Evolutionary conservation across 53 echinoderm and acorn worm genomes (phyloP).

Genomic region (Echinarachnius parma): DNA sequence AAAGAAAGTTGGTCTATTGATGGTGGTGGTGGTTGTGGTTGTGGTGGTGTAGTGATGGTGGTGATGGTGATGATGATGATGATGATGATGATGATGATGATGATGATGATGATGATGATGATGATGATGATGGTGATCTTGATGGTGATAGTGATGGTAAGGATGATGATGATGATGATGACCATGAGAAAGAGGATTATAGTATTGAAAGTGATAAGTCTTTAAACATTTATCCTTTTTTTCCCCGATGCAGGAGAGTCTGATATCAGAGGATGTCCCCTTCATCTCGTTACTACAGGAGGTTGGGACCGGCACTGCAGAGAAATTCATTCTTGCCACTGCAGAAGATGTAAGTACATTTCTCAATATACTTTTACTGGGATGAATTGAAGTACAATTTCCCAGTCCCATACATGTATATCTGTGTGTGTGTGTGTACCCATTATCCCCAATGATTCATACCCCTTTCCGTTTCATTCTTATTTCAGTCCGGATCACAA

Average conservation of each 20-base stretch:
- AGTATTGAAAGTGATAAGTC: too few species aligned
- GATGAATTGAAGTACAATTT: too few species aligned
- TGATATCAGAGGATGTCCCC: slow-evolving; percentile 66
- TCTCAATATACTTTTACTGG: too few species aligned
- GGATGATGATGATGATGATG: not conserved
- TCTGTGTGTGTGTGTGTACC: too few species aligned
- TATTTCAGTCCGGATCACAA: slow-evolving; percentile 14
- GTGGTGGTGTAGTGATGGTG: not conserved
- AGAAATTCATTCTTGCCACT: slow-evolving; percentile 2
- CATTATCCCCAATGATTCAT: too few species aligned
- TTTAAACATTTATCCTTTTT: not conserved
- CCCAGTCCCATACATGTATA: too few species aligned
- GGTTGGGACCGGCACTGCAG: slow-evolving; percentile 23
- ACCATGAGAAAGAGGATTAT: too few species aligned
- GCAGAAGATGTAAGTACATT: slow-evolving; percentile 22
- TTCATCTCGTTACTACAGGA: slow-evolving; percentile 67
- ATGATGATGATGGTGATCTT: slow-evolving; percentile 15
- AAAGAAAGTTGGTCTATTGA: too few species aligned
- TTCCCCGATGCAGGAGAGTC: slow-evolving; percentile 52
- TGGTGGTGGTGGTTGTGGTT: not conserved
- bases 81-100: slow-evolving; percentile 24
- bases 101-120: slow-evolving; percentile 33
- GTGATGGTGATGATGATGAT: not conserved
- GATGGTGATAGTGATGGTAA: slow-evolving; percentile 8
- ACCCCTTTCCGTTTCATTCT: not conserved